Conservation (phyloP, 2,113 vertebrate genomes). For the Tympanuchus pallidicinctus region DNA sequence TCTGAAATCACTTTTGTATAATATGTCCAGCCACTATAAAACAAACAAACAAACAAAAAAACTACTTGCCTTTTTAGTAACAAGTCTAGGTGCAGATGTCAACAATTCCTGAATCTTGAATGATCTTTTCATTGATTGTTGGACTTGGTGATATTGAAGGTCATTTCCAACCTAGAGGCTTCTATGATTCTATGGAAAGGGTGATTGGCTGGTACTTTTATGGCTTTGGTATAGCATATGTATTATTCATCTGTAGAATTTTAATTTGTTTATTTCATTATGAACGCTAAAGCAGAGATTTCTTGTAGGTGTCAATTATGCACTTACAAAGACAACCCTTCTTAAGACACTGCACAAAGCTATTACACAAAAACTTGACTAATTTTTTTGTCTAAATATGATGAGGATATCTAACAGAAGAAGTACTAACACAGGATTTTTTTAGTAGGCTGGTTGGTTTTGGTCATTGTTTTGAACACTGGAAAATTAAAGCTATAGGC, state of each 20-base stretch:
- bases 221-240: neutral
- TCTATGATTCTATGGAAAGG: neutral
- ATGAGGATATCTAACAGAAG: neutral
- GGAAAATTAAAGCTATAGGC: neutral
- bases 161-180: neutral
- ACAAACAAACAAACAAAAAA: neutral
- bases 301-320: neutral
- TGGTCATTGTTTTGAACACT: neutral
- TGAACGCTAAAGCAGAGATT: neutral
- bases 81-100: neutral
- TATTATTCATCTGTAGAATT: neutral
- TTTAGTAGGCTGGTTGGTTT: neutral
- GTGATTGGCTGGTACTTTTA: neutral
- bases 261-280: slow-evolving; percentile 11
- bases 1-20: neutral
- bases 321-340: neutral
- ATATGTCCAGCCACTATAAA: neutral
- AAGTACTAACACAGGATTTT: neutral
- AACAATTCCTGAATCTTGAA: neutral
- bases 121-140: neutral
- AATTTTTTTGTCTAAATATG: neutral
- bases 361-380: neutral
- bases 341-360: neutral
- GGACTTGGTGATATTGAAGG: neutral
- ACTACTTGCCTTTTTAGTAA: neutral